Conservation (phyloP, 2,888 invertebrate genomes). For the Drosophila lutescens region DNA sequence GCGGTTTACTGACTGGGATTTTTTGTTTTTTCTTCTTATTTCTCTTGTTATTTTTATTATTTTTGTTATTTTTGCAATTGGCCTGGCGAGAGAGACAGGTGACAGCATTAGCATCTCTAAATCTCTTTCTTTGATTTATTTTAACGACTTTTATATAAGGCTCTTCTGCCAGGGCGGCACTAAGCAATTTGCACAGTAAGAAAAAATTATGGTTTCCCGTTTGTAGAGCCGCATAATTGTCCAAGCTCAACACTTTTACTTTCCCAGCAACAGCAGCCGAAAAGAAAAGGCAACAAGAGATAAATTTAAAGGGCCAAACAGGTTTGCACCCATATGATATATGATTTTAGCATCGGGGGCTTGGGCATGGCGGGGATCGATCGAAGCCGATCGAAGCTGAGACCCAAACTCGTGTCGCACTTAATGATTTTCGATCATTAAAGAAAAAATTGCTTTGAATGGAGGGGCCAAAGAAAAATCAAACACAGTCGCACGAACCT, state of each 20-base stretch:
- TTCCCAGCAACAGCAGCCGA: constrained; percentile 41
- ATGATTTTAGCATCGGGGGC: not conserved
- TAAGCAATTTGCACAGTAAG: constrained; percentile 57
- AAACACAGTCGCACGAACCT: constrained; percentile 60
- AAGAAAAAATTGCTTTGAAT: constrained; percentile 52
- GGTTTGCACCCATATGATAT: constrained; percentile 28
- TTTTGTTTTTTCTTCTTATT: constrained; percentile 4
- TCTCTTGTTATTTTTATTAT: not conserved
- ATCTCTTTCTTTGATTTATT: constrained; percentile 63
- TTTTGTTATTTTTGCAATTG: constrained; percentile 35
- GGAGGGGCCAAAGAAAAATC: constrained; percentile 47
- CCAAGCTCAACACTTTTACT: constrained; percentile 72
- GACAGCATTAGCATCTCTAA: constrained; percentile 42
- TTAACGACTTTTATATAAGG: constrained; percentile 63
- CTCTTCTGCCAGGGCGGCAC: constrained; percentile 62
- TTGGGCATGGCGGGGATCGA: constrained; percentile 8
- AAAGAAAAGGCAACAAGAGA: constrained; percentile 19
- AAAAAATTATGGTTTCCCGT: constrained; percentile 57
- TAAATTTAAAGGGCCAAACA: constrained; percentile 41
- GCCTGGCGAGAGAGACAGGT: constrained; percentile 10
- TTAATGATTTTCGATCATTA: constrained; percentile 59
- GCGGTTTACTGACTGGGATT: constrained; percentile 37
- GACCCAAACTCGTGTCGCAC: constrained; percentile 49
- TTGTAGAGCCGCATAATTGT: constrained; percentile 63
- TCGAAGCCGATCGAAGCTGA: constrained; percentile 13